These are phyloP conservation scores for Champsocephalus gunnari DNA, from an alignment of 2,797 vertebrate genomes.

Conservation along the genomic window DNA sequence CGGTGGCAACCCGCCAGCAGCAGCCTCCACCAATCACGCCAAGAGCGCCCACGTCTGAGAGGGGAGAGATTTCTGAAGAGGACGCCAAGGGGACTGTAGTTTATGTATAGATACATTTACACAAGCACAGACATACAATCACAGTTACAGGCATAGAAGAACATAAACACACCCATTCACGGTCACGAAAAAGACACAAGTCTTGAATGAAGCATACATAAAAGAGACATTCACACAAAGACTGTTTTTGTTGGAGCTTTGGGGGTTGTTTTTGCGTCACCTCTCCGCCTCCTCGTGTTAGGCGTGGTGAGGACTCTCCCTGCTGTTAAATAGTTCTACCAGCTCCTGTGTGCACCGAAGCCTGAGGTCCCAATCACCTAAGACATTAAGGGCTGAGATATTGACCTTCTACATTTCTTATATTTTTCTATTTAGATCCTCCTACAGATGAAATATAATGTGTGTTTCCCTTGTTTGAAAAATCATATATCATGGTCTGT, in stretches of 20 bases:
- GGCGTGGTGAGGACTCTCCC: constrained; percentile 50
- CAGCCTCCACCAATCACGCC: constrained; percentile 87
- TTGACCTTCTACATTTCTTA: constrained; percentile 19
- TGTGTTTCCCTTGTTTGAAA: constrained; percentile 12
- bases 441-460: constrained; percentile 17
- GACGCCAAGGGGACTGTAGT: constrained; percentile 24
- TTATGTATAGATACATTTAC: constrained; percentile 38
- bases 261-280: constrained; percentile 56
- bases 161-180: constrained; percentile 12
- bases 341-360: constrained; percentile 15
- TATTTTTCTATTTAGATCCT: constrained; percentile 52
- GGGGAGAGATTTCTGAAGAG: neutral
- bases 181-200: constrained; percentile 17
- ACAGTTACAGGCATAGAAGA: constrained; percentile 6
- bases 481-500: constrained; percentile 23
- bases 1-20: constrained; percentile 75
- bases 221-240: constrained; percentile 34
- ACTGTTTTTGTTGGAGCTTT: constrained; percentile 45
- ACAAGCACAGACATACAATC: constrained; percentile 11
- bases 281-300: constrained; percentile 45
- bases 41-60: constrained; percentile 96
- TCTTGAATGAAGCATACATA: constrained; percentile 17
- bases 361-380: constrained; percentile 6
- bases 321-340: constrained; percentile 43
- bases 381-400: constrained; percentile 26